Percentiles rank a stretch among this genome's conserved stretches.
Evolutionary conservation across 1,140 invertebrate genomes (phyloP).

Genomic region (Danaus plexippus): DNA sequence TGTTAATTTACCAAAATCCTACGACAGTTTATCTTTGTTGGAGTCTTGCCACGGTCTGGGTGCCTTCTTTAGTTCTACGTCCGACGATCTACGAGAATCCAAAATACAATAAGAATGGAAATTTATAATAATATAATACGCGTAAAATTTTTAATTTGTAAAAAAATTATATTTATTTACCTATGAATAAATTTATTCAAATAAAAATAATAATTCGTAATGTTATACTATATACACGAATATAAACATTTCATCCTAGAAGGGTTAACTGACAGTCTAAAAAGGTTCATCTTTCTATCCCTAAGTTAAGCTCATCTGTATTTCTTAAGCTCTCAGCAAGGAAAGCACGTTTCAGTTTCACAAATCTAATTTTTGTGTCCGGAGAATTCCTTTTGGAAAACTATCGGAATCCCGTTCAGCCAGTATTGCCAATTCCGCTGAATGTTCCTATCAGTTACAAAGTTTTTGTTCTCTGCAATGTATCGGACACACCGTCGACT

Average conservation of each 20-base stretch:
- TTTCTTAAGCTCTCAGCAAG: slow-evolving; percentile 22
- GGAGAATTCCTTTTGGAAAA: slow-evolving; percentile 48
- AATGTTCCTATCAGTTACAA: slow-evolving; percentile 39
- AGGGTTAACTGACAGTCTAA: too few relatives aligned
- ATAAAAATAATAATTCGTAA: too few relatives aligned
- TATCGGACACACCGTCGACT: slow-evolving; percentile 13
- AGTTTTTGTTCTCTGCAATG: slow-evolving; percentile 35
- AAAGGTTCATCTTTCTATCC: slow-evolving; percentile 11
- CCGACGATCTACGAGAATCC: too few relatives aligned
- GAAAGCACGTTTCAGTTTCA: slow-evolving; percentile 50
- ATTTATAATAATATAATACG: too few relatives aligned
- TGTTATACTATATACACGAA: too few relatives aligned
- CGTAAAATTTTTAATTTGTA: too few relatives aligned
- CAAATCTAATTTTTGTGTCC: slow-evolving; percentile 58
- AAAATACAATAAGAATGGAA: too few relatives aligned
- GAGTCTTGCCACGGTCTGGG: slow-evolving; percentile 10
- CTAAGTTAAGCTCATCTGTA: slow-evolving; percentile 24
- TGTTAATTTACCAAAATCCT: slow-evolving; percentile 25
- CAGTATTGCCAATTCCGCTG: slow-evolving; percentile 52
- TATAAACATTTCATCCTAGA: too few relatives aligned
- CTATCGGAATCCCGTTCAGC: slow-evolving; percentile 35
- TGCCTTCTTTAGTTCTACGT: too few relatives aligned
- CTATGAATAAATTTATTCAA: too few relatives aligned
- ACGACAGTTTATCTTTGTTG: slow-evolving; percentile 12
- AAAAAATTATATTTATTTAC: too few relatives aligned